Base-by-base conservation (phyloP, 2,888 invertebrate species). In the Agrotis exclamationis region DNA sequence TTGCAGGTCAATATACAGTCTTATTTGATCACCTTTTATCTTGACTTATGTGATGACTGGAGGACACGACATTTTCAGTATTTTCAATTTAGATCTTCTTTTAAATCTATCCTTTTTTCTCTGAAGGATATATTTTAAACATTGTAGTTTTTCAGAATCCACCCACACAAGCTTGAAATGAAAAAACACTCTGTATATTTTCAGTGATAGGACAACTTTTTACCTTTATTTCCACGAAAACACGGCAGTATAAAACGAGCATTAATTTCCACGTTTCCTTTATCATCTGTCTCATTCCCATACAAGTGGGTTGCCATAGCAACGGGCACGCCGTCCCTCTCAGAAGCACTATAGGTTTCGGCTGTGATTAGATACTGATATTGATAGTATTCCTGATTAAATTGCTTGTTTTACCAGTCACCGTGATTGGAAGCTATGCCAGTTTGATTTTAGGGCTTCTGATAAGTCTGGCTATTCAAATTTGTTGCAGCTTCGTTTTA, bases 301-400 rank as follows among this genome's bases (percentile, higher is more conserved):
- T 60, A 64, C 80, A n/a, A 60, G 28, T 20, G 24, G 39, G 75
- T 68, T 76, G 58, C 75, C 44, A 71, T 72, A 48, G 54, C 45
- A 70, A 81, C 74, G 48, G 44, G 39, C 13, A 28, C 50, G 16
- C 70, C 67, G 47, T 74, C 63, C 70, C 57, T 78, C 63, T 72
- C 67, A n/a, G 80, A 82, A 85, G 83, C 83, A 72, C 70, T 77
- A 77, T 54, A 57, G 63, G 33, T 66, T 65, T 75, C 33, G 73
- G 24, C 48, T 56, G 51, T 80, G 76, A 83, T 84, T 76, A 83
- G 57, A 70, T 73, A 78, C 47, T 48, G 78, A 56, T 69, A 67
- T 51, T 53, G 54, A 70, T 18, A 50, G 63, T 56, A 63, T 24
- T 66, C 14, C 59, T 80, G 63, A 79, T 81, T 81, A 71, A 60